Base-by-base conservation (phyloP, 2,888 invertebrate species). In the Drosophila monieri region DNA sequence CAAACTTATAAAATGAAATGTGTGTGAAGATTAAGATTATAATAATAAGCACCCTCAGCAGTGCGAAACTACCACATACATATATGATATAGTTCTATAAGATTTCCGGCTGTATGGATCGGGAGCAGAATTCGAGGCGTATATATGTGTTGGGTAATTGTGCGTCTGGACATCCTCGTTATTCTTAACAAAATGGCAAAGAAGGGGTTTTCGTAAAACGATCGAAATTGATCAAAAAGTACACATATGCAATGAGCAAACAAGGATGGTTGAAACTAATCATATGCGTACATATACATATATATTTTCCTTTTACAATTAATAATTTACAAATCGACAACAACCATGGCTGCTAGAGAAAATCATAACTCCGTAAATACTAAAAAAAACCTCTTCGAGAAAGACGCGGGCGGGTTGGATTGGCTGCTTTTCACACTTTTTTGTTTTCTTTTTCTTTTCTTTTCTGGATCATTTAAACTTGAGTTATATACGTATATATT, bases 281-380 rank as follows among this genome's bases (percentile, higher is more conserved):
- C 21, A 64, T 58, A 68, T 57, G 64, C 47, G 64, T 58, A 66
- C 59, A 54, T 54, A 58, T 64, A 67, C 66, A 70, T 76, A 80
- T 74, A 64, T 78, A 71, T 71, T 67, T 78, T 43, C 15, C 54
- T 53, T 74, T 76, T 73, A 69, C 62, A 73, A 69, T 51, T 76
- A 74, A 76, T 81, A 61, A 69, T 72, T 79, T 70, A 73, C 73
- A 85, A 73, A 77, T 73, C 60, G 69, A 72, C 62, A 85, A 78
- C 74, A 80, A 83, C 77, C 85, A 69, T 78, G 62, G 77, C 71
- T 78, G 65, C 73, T 70, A 76, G 62, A 68, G 61, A 59, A 74
- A 71, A 58, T 73, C 46, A 43, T 65, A 72, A 39, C 52, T 65
- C 65, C 66, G 46, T 65, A 65, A 64, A 65, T 53, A 64, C 64